These are phyloP conservation scores for Rhimphoctona megacephalus DNA, from an alignment of 2,888 invertebrate species.

Conservation along the genomic window DNA sequence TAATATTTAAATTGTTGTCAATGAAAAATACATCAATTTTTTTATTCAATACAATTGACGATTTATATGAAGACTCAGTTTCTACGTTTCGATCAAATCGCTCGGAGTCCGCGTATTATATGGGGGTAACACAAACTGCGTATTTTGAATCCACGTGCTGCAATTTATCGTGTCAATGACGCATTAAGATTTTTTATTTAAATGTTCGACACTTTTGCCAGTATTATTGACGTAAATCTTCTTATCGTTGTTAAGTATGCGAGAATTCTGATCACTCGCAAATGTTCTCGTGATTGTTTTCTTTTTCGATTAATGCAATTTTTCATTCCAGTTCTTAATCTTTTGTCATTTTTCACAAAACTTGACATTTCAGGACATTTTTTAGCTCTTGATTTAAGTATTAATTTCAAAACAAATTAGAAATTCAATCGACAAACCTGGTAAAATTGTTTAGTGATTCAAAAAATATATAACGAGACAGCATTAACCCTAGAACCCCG, in stretches of 20 bases:
- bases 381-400: neutral
- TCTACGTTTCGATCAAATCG: neutral
- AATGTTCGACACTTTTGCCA: neutral
- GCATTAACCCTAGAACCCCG: no score
- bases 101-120: neutral
- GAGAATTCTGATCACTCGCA: neutral
- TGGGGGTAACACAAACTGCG: slow-evolving; percentile 2
- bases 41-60: neutral
- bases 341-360: neutral
- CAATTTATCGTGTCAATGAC: slow-evolving; percentile 28
- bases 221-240: slow-evolving; percentile 40
- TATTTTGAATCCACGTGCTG: slow-evolving; percentile 18
- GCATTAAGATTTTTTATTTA: slow-evolving; percentile 22
- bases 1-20: neutral
- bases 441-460: neutral
- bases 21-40: neutral
- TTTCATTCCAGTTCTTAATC: neutral
- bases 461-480: neutral
- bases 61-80: neutral
- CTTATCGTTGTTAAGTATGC: neutral
- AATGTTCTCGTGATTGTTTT: slow-evolving; percentile 16
- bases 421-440: neutral
- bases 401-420: neutral
- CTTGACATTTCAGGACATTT: neutral
- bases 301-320: neutral